These are phyloP conservation scores for Aricia artaxerxes DNA, from an alignment of 2,888 invertebrate genomes.

Conservation along the genomic window DNA sequence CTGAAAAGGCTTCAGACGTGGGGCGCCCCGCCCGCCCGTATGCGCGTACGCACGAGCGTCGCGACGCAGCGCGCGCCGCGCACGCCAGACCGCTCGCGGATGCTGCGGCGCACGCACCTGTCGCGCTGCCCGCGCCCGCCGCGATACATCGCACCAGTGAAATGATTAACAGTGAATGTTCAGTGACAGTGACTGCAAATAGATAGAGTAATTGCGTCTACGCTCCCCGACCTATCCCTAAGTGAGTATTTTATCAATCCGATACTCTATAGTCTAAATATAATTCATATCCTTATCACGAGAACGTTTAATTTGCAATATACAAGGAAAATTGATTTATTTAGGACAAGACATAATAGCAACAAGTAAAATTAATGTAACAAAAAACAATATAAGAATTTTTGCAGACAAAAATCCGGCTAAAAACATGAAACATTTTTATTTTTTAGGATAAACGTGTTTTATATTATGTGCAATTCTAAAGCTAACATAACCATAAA, in stretches of 20 bases:
- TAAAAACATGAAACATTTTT: neutral
- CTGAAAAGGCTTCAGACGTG: constrained; percentile 63
- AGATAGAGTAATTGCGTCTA: constrained; percentile 51
- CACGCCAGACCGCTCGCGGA: constrained; percentile 67
- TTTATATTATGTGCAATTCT: too few relatives aligned
- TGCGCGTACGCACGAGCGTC: constrained; percentile 68
- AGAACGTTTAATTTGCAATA: neutral
- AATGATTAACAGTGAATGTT: constrained; percentile 62
- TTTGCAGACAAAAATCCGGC: neutral
- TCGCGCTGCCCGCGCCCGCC: constrained; percentile 48
- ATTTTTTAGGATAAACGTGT: too few relatives aligned
- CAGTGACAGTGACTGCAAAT: constrained; percentile 60
- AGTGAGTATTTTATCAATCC: constrained; percentile 54
- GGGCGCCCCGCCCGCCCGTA: constrained; percentile 65
- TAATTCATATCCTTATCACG: neutral
- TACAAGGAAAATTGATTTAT: neutral
- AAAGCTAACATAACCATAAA: too few relatives aligned
- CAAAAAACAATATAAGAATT: neutral
- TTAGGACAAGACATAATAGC: neutral
- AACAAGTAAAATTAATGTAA: neutral
- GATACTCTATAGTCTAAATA: neutral
- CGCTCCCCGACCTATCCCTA: constrained; percentile 65
- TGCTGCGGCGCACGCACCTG: constrained; percentile 71
- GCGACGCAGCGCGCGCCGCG: constrained; percentile 46
- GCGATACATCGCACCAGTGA: constrained; percentile 52